Conservation (phyloP, 2,113 vertebrate genomes). For the Clarias macrocephalus region DNA sequence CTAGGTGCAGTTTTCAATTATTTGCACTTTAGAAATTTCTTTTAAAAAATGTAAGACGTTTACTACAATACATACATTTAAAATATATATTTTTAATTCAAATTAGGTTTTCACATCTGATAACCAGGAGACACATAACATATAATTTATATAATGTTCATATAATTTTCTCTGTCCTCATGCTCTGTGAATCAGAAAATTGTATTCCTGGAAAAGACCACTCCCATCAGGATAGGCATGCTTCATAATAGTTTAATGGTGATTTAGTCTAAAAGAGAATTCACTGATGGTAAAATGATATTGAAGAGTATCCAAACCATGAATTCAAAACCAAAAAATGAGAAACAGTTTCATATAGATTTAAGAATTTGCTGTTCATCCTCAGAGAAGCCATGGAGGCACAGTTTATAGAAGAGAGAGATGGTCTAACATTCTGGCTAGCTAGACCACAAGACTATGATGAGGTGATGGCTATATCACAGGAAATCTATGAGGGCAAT, state of each 20-base stretch:
- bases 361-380: neutral
- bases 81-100: neutral
- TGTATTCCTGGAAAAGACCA: neutral
- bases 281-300: neutral
- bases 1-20: too few species aligned
- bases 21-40: too few species aligned
- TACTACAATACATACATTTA: too few species aligned
- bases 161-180: neutral
- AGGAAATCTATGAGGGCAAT: slow-evolving; percentile 52
- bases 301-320: neutral
- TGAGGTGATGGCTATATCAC: slow-evolving; percentile 60
- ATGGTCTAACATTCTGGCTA: slow-evolving; percentile 58
- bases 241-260: neutral
- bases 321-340: neutral
- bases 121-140: neutral
- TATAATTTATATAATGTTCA: neutral
- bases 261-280: neutral
- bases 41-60: too few species aligned
- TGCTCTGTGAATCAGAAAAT: neutral
- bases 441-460: slow-evolving; percentile 58
- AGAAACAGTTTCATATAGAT: neutral
- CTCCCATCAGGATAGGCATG: neutral
- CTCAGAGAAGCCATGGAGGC: slow-evolving; percentile 44
- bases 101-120: neutral
- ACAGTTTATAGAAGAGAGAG: slow-evolving; percentile 47